phyloP scores from a whole-genome alignment of 2,113 vertebrate genomes.

The Catharus bicknelli region DNA sequence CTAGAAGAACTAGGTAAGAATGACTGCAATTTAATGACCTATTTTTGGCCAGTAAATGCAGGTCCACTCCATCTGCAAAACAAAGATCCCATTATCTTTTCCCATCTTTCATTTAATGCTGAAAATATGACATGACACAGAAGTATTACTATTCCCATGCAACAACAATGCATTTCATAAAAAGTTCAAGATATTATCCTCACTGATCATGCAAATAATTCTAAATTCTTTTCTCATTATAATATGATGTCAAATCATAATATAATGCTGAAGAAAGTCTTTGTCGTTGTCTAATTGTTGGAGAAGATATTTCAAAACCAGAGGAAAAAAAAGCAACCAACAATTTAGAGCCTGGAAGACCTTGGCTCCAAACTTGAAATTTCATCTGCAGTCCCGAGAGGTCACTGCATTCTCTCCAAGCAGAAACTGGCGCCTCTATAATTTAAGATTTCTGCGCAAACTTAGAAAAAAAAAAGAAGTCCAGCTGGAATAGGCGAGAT shows the following conservation, averaged over 20 bases:
- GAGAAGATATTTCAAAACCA: neutral
- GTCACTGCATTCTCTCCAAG: slow-evolving; percentile 17
- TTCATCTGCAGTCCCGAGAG: slow-evolving; percentile 30
- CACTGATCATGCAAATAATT: neutral
- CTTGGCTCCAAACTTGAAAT: slow-evolving; percentile 23
- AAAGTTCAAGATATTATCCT: neutral
- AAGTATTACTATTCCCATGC: neutral
- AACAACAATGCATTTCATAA: neutral
- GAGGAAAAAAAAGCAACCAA: neutral
- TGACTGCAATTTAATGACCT: neutral
- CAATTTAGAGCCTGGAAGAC: slow-evolving; percentile 16
- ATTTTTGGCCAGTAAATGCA: neutral
- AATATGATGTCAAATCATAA: neutral
- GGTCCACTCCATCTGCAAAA: neutral
- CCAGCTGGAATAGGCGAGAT: slow-evolving; percentile 9
- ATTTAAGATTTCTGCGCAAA: slow-evolving; percentile 10
- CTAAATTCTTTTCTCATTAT: neutral
- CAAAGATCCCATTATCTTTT: neutral
- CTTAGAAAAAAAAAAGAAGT: neutral
- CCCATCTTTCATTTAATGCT: neutral
- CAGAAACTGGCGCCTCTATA: slow-evolving; percentile 2
- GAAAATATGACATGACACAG: neutral
- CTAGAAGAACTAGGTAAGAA: neutral
- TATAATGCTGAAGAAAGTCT: neutral
- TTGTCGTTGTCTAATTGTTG: neutral